phyloP scores from a whole-genome alignment of 1,140 invertebrate genomes.

The Drosophila nigrodunni region DNA sequence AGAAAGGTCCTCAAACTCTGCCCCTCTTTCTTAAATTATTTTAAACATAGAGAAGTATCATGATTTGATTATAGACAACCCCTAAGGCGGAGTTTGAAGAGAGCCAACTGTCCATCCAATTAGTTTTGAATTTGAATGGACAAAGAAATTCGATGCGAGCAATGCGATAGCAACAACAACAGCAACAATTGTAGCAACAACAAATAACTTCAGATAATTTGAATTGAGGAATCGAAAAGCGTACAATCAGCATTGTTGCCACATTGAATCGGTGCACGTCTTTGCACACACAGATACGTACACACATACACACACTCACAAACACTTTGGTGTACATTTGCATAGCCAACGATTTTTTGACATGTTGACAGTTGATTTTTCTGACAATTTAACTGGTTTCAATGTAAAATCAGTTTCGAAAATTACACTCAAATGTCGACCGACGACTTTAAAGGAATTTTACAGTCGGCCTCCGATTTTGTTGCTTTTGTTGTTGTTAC shows the following conservation, averaged over 20 bases:
- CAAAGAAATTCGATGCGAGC: slow-evolving; percentile 39
- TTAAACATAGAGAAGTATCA: background rate
- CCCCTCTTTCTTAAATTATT: background rate
- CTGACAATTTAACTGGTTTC: slow-evolving; percentile 85
- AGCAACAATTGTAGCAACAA: slow-evolving; percentile 16
- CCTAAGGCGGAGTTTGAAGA: background rate
- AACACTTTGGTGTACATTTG: slow-evolving; percentile 51
- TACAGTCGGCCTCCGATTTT: slow-evolving; percentile 45
- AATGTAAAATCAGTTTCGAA: slow-evolving; percentile 85
- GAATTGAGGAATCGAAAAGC: slow-evolving; percentile 55
- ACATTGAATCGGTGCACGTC: slow-evolving; percentile 41
- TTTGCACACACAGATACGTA: slow-evolving; percentile 22
- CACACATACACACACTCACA: background rate
- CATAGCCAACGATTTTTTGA: slow-evolving; percentile 84
- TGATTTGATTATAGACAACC: slow-evolving; percentile 10
- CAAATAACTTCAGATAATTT: slow-evolving; percentile 54
- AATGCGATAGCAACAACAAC: slow-evolving; percentile 36
- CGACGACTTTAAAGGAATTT: slow-evolving; percentile 80
- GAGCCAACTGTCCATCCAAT: slow-evolving; percentile 29
- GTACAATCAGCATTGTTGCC: slow-evolving; percentile 53
- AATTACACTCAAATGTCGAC: slow-evolving; percentile 77
- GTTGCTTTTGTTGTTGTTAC: slow-evolving; percentile 7
- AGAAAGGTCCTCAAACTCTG: slow-evolving; percentile 3
- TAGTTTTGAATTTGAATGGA: slow-evolving; percentile 44
- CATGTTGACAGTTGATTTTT: slow-evolving; percentile 85